These are phyloP conservation scores for Acyrthosiphon pisum DNA, from an alignment of 1,140 invertebrate genomes.

Conservation along the genomic window DNA sequence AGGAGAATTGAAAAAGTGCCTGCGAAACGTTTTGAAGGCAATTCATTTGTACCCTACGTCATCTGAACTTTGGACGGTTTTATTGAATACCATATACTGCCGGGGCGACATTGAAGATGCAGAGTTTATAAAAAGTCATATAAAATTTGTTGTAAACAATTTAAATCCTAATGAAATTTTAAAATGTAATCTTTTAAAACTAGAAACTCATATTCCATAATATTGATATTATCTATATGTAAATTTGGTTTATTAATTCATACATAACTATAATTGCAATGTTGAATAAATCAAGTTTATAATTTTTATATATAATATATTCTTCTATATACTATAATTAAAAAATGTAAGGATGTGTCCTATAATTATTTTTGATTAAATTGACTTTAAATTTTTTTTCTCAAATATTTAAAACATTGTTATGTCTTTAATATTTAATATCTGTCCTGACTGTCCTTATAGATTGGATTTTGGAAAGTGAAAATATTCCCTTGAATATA, in stretches of 20 bases:
- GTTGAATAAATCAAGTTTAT: not conserved
- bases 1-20: conserved; percentile 11
- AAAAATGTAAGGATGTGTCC: not conserved
- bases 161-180: conserved; percentile 17
- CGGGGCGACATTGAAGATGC: not conserved
- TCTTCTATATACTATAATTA: not conserved
- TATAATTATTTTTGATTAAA: not conserved
- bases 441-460: not conserved
- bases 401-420: not conserved
- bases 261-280: not conserved
- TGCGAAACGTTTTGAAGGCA: not conserved
- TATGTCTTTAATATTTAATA: not conserved
- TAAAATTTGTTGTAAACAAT: conserved; percentile 18
- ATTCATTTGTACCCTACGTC: conserved; percentile 39
- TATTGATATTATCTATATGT: not conserved
- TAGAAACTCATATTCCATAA: conserved; percentile 33
- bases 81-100: conserved; percentile 27
- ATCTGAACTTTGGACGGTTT: conserved; percentile 14
- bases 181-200: conserved; percentile 12
- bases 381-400: not conserved
- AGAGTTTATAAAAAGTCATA: not conserved
- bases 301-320: not conserved
- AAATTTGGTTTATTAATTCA: not conserved
- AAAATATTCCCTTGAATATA: not conserved
- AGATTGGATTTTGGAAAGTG: not conserved